These are phyloP conservation scores for Tenthredo distinguenda DNA, from an alignment of 2,888 invertebrate genomes.

Conservation along the genomic window DNA sequence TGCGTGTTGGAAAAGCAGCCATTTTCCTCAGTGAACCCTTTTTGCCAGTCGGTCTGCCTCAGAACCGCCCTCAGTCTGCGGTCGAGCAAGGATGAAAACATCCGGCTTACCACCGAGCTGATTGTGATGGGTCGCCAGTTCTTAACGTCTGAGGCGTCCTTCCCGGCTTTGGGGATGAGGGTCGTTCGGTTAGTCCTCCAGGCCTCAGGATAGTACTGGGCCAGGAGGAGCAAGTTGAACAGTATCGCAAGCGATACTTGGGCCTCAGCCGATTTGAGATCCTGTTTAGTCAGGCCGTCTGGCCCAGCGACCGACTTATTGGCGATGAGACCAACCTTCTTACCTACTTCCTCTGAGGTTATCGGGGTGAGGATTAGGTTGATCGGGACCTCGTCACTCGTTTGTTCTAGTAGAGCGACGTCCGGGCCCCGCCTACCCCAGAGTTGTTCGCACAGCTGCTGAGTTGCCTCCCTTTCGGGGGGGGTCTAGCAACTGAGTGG, in stretches of 20 bases:
- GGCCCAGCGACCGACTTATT: constrained; percentile 61
- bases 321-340: constrained; percentile 58
- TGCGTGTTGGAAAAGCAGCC: constrained; percentile 59
- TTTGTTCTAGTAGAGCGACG: background rate
- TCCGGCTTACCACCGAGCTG: constrained; percentile 64
- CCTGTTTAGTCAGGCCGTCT: constrained; percentile 60
- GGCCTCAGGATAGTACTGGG: constrained; percentile 43
- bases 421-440: constrained; percentile 62
- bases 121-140: constrained; percentile 72
- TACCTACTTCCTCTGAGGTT: constrained; percentile 53
- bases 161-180: constrained; percentile 69
- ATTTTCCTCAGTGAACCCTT: constrained; percentile 67
- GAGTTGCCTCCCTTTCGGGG: constrained; percentile 45
- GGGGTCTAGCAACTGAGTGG: background rate
- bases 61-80: constrained; percentile 60
- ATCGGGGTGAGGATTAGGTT: constrained; percentile 53
- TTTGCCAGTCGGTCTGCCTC: constrained; percentile 64
- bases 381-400: background rate
- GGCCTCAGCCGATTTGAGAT: constrained; percentile 52
- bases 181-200: constrained; percentile 71
- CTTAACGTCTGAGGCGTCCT: constrained; percentile 61
- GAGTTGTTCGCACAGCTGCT: constrained; percentile 61
- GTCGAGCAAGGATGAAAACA: constrained; percentile 68
- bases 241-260: background rate
- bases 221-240: constrained; percentile 44